Conservation (phyloP, 2,888 invertebrate genomes). For the Craniophora ligustri region DNA sequence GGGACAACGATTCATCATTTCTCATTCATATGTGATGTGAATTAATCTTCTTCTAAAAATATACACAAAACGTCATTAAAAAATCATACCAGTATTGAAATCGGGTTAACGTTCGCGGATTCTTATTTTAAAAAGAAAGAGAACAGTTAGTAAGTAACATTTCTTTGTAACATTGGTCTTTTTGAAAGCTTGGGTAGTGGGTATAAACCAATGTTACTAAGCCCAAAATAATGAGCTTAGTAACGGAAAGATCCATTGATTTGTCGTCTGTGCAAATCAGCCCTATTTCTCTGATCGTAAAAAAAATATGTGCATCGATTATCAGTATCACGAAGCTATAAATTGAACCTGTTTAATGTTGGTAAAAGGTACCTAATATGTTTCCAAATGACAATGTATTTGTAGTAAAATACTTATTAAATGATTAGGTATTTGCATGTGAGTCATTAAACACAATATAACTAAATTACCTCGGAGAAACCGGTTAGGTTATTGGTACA, state of each 20-base stretch:
- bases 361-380: background rate
- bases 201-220: background rate
- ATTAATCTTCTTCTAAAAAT: too few species aligned
- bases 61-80: too few species aligned
- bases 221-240: background rate
- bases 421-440: conserved; percentile 14
- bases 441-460: conserved; percentile 21
- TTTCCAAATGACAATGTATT: background rate
- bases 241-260: background rate
- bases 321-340: conserved; percentile 11
- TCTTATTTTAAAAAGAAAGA: too few species aligned
- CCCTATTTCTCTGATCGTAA: conserved; percentile 3
- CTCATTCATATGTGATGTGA: too few species aligned
- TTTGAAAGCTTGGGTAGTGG: too few species aligned
- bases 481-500: background rate
- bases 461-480: conserved; percentile 10
- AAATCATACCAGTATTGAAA: too few species aligned
- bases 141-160: too few species aligned
- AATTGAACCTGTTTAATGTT: background rate
- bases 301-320: conserved; percentile 5
- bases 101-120: too few species aligned
- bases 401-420: conserved; percentile 3
- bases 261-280: background rate
- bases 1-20: too few species aligned
- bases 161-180: too few species aligned